Evolutionary conservation across 92 coral and sea anemone genomes (phyloP), one percentile per base, ranked within the genome.

Genomic region (Porites cylindrica): DNA sequence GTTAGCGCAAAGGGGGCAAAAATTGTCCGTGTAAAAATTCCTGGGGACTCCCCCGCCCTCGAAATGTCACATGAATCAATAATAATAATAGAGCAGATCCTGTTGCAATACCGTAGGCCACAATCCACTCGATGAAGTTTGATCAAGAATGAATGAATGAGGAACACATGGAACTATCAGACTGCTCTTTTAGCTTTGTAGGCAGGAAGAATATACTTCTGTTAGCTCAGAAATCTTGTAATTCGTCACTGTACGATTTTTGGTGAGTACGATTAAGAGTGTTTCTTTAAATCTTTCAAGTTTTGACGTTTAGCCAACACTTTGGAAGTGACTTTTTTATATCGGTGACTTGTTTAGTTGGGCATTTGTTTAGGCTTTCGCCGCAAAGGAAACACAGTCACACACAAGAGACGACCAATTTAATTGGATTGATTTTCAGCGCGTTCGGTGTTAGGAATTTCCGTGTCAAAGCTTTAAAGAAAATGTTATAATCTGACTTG

Each of bases 31-130:
- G 13, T 43, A 52, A 59, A 32, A 81, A 81, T 70, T 82, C 70
- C 12, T 59, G 86, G 87, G 87, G 87, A 64, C 73, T 75, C 80
- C 87, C 87, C 80, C 79, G 54, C 87, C 83, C 87, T 20, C 51
- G 26, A 26, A 18, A 2, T 63, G 26, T 64, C 23, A 11, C 60
- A 82, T 32, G 23, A 24, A 24, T 81, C 51, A 60, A 72, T 72
- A 38, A 38, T 38, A 38, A 38, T 38, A 38, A 72, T 47, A 43
- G 29, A 19, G 65, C 78, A 75, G 26, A 75, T 75, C 54, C 21
- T 20, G 13, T 56, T 56, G 61, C 61, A 62, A 75, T 9, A 24
- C 10, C 26, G 53, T 62, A 70, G 60, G 70, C 63, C 67, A 61
- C 20, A 66, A 23, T 65, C 78, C 86, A 82, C 61, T 62, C 68